Evolutionary conservation across 2,113 vertebrate genomes (phyloP).

Genomic region (Hiodon alosoides): DNA sequence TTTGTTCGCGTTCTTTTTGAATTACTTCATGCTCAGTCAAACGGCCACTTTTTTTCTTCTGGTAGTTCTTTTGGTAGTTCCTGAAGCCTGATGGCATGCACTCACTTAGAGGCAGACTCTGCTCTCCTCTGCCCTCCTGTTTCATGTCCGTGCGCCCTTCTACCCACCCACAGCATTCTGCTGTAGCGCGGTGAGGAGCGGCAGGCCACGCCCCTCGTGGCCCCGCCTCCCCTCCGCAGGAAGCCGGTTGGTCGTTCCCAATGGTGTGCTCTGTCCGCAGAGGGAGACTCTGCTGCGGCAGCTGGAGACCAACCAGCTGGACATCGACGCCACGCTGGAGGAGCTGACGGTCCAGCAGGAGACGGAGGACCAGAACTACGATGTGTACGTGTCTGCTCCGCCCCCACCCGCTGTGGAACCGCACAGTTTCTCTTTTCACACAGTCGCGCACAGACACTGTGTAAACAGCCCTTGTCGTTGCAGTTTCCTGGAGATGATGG

Average conservation of each 20-base stretch:
- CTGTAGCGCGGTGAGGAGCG: neutral
- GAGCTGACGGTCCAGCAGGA: constrained; percentile 93
- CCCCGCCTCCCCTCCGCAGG: neutral
- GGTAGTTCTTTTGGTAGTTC: too few species aligned
- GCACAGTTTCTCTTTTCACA: too few species aligned
- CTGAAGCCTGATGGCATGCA: too few species aligned
- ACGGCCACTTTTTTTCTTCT: too few species aligned
- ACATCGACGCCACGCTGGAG: constrained; percentile 93
- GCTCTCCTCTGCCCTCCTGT: too few species aligned
- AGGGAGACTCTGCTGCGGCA: constrained; percentile 91
- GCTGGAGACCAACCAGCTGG: constrained; percentile 96
- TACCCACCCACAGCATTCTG: too few species aligned
- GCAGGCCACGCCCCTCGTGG: neutral
- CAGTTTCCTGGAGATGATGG: constrained; percentile 92
- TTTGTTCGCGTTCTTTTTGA: too few species aligned
- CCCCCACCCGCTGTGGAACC: neutral
- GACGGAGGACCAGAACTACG: constrained; percentile 95
- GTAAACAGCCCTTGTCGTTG: neutral
- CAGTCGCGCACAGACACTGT: too few species aligned
- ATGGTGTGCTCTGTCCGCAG: constrained; percentile 47
- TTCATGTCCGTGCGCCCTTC: too few species aligned
- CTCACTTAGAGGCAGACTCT: too few species aligned
- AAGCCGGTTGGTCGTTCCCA: constrained; percentile 17
- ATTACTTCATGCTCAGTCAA: too few species aligned
- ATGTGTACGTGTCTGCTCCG: constrained; percentile 68